A percentile compares a stretch with the other conserved stretches of the same genome.
phyloP scores from a whole-genome alignment of 1,140 invertebrate species.

The Berghia stephanieae region DNA sequence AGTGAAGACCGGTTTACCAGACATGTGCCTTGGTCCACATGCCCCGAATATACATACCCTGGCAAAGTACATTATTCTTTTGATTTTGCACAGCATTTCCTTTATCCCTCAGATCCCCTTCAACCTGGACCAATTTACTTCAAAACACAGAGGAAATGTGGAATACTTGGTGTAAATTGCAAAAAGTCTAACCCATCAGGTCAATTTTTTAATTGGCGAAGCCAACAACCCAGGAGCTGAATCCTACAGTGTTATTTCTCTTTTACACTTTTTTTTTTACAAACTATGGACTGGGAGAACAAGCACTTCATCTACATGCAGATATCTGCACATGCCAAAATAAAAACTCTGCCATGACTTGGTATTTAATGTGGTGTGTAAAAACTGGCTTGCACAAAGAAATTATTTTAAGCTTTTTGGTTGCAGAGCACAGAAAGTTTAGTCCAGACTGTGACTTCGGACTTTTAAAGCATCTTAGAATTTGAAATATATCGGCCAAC shows the following conservation, averaged over 20 bases:
- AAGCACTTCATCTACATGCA: conserved; percentile 26
- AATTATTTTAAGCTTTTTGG: conserved; percentile 18
- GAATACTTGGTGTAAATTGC: conserved; percentile 37
- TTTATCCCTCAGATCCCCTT: conserved; percentile 38
- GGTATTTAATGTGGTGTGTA: conserved; percentile 27
- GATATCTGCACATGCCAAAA: conserved; percentile 39
- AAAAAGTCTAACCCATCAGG: not conserved
- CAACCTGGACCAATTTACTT: conserved; percentile 48
- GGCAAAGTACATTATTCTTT: conserved; percentile 34
- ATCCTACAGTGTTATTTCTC: conserved; percentile 37
- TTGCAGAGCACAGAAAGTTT: conserved; percentile 29
- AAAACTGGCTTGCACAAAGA: conserved; percentile 5
- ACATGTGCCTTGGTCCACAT: no score
- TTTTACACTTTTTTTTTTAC: conserved; percentile 37
- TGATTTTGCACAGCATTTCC: conserved; percentile 45
- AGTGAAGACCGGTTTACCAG: no score
- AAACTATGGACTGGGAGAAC: conserved; percentile 36
- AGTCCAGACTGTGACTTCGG: conserved; percentile 29
- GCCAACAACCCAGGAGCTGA: conserved; percentile 33
- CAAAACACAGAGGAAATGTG: conserved; percentile 42
- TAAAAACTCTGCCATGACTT: conserved; percentile 34
- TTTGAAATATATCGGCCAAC: no score
- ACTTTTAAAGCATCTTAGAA: conserved; percentile 16
- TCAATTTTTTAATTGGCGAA: conserved; percentile 47
- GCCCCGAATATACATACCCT: no score